Evolutionary conservation across 2,113 vertebrate species (phyloP).

Genomic region (Syrmaticus mikado): DNA sequence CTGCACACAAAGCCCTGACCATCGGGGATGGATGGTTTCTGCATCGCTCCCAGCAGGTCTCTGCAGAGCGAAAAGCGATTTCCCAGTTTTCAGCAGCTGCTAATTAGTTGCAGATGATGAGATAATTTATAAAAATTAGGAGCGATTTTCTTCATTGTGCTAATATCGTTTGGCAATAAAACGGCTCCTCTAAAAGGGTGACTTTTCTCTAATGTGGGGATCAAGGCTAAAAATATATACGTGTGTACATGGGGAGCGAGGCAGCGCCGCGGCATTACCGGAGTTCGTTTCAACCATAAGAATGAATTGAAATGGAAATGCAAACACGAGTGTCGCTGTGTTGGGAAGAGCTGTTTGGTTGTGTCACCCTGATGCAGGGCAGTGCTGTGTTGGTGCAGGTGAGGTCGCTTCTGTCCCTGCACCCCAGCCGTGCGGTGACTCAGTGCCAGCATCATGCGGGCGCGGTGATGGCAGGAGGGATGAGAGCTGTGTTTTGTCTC

Average conservation of each 20-base stretch:
- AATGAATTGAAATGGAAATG: conserved; percentile 18
- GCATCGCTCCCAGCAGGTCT: not conserved
- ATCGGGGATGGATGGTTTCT: not conserved
- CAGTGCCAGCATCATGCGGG: not conserved
- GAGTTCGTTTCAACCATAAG: not conserved
- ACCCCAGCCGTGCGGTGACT: not conserved
- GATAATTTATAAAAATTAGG: conserved; percentile 84
- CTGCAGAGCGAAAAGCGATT: conserved; percentile 15
- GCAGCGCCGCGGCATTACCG: not conserved
- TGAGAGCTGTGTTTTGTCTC: not conserved
- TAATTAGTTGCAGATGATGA: conserved; percentile 82
- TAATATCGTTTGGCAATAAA: conserved; percentile 71
- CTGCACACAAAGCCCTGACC: not conserved
- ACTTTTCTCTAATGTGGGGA: conserved; percentile 67
- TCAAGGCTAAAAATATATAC: conserved; percentile 37
- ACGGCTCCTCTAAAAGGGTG: conserved; percentile 53
- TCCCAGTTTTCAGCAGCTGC: conserved; percentile 68
- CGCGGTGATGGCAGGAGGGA: not conserved
- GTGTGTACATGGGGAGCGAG: not conserved
- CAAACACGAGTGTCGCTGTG: conserved; percentile 16
- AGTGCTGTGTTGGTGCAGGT: not conserved
- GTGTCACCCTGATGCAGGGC: conserved; percentile 65
- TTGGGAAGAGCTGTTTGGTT: not conserved
- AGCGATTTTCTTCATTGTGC: conserved; percentile 79
- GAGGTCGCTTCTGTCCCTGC: not conserved